These are phyloP conservation scores for Anser cygnoides DNA, from an alignment of 2,113 vertebrate species.

Conservation along the genomic window DNA sequence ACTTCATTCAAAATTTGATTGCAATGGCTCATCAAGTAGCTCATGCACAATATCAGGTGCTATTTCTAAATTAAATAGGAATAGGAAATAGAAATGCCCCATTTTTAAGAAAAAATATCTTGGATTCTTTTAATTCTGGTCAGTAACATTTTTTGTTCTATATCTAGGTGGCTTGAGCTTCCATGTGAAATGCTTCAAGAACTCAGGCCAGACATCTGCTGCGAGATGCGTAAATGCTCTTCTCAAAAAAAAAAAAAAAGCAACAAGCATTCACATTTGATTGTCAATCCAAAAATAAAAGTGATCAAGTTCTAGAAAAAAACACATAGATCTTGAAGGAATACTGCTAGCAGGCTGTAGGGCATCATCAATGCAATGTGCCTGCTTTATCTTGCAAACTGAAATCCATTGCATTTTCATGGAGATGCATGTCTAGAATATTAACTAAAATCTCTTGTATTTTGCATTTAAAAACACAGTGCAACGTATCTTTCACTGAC, in stretches of 20 bases:
- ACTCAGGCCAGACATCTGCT: slow-evolving; percentile 24
- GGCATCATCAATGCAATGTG: neutral
- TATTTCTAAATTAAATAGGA: neutral
- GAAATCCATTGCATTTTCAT: slow-evolving; percentile 49
- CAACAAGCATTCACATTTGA: slow-evolving; percentile 33
- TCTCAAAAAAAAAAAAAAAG: neutral
- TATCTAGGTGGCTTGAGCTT: neutral
- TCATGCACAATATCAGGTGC: neutral
- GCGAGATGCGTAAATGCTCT: slow-evolving; percentile 28
- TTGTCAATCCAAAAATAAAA: slow-evolving; percentile 56
- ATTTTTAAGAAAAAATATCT: neutral
- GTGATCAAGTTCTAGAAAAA: slow-evolving; percentile 23
- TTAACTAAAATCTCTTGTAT: slow-evolving; percentile 36
- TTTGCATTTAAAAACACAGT: slow-evolving; percentile 50
- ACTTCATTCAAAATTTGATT: neutral
- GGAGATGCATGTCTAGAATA: slow-evolving; percentile 48
- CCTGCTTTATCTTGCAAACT: slow-evolving; percentile 26
- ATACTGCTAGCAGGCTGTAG: slow-evolving; percentile 32
- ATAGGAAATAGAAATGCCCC: fast-evolving
- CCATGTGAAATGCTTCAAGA: slow-evolving; percentile 43
- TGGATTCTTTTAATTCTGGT: neutral
- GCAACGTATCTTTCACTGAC: neutral
- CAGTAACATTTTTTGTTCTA: neutral
- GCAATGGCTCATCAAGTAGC: neutral
- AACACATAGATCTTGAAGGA: slow-evolving; percentile 56